Conservation (phyloP, 2,113 vertebrate genomes). For the Nycticryphes semicollaris region DNA sequence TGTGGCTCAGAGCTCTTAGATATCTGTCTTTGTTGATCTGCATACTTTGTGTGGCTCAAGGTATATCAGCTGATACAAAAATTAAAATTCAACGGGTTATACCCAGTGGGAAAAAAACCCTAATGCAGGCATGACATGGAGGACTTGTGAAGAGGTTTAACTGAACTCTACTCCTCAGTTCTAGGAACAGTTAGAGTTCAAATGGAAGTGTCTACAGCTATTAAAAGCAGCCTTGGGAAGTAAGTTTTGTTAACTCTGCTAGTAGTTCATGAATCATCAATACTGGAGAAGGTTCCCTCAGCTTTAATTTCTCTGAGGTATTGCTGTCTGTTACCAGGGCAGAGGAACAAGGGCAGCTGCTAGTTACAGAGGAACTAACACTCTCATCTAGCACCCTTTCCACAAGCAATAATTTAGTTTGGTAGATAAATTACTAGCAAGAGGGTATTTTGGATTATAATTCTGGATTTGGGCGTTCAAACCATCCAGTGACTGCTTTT, state of each 20-base stretch:
- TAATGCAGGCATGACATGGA: accelerated
- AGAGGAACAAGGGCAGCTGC: background rate
- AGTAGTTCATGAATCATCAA: background rate
- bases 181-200: background rate
- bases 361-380: background rate
- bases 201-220: background rate
- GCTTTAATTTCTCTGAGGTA: background rate
- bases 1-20: background rate
- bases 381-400: background rate
- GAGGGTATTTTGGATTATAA: background rate
- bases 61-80: background rate
- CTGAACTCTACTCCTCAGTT: background rate
- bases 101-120: background rate
- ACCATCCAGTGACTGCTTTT: background rate
- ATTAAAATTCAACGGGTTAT: background rate
- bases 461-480: background rate
- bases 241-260: background rate
- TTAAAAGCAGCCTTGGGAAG: background rate
- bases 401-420: background rate
- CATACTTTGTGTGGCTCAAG: background rate
- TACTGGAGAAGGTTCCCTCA: background rate
- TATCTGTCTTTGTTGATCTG: background rate
- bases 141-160: accelerated
- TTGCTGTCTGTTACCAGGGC: background rate
- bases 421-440: background rate